Conservation (phyloP, 2,888 invertebrate genomes). For the Zootermopsis nevadensis region DNA sequence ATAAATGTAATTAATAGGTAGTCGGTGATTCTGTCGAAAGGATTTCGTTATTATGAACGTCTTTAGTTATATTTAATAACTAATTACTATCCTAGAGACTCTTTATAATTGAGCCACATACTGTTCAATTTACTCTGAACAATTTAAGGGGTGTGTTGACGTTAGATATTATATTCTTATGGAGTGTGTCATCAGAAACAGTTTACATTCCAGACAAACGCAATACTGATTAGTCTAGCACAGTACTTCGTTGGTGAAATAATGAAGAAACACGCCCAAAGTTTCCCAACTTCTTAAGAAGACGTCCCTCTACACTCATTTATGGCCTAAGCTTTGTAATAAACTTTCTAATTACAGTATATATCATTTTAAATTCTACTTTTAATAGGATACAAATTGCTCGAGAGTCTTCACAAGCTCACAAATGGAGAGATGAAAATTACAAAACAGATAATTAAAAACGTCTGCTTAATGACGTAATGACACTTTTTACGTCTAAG, state of each 20-base stretch:
- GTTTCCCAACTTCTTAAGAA: neutral
- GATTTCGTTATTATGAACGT: too few relatives aligned
- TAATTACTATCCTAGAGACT: too few relatives aligned
- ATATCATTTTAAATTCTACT: slow-evolving; percentile 6
- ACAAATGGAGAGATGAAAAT: neutral
- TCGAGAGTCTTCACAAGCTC: neutral
- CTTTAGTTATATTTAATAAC: too few relatives aligned
- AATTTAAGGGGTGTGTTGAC: too few relatives aligned
- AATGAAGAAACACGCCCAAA: slow-evolving; percentile 16
- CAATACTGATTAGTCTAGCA: too few relatives aligned
- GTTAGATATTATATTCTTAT: too few relatives aligned
- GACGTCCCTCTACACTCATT: neutral
- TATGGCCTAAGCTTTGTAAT: neutral
- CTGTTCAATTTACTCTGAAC: too few relatives aligned
- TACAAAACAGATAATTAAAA: neutral
- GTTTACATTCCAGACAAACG: too few relatives aligned
- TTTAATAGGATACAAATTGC: slow-evolving; percentile 22
- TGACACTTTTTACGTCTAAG: neutral
- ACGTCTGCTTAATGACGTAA: neutral
- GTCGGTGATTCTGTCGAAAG: too few relatives aligned
- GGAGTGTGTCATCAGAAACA: too few relatives aligned
- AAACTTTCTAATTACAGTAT: neutral
- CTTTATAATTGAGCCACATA: too few relatives aligned
- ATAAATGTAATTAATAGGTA: too few relatives aligned
- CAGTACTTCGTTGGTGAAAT: neutral